Conservation (phyloP, 1,140 invertebrate species). For the Formica selysi region DNA sequence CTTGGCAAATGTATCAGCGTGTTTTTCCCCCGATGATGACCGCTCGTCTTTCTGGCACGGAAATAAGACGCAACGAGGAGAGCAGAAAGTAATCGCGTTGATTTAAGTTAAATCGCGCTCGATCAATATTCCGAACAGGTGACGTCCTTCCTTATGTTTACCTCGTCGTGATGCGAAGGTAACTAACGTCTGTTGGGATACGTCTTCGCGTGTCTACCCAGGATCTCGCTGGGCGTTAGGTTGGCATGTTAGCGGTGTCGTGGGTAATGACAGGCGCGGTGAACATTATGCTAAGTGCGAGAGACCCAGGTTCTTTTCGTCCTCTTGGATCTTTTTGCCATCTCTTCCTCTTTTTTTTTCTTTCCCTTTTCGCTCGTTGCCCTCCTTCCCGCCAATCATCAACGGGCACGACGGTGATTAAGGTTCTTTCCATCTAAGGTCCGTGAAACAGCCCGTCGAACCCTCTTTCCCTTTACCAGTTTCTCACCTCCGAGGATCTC, state of each 20-base stretch:
- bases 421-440: slow-evolving; percentile 54
- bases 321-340: slow-evolving; percentile 33
- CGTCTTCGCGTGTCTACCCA: slow-evolving; percentile 71
- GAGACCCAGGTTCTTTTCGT: slow-evolving; percentile 56
- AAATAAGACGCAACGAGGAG: slow-evolving; percentile 53
- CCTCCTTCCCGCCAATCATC: slow-evolving; percentile 2
- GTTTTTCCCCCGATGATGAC: slow-evolving; percentile 32
- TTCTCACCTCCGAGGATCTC: slow-evolving; percentile 13
- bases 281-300: slow-evolving; percentile 80
- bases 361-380: slow-evolving; percentile 24
- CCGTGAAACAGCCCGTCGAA: slow-evolving; percentile 37
- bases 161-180: slow-evolving; percentile 28
- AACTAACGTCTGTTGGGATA: slow-evolving; percentile 60
- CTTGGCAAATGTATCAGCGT: not conserved
- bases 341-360: not conserved
- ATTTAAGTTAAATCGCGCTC: slow-evolving; percentile 64
- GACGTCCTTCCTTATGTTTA: slow-evolving; percentile 23
- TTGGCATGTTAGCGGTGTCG: slow-evolving; percentile 76
- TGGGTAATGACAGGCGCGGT: slow-evolving; percentile 78
- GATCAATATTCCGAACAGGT: slow-evolving; percentile 68
- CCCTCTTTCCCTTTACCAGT: not conserved
- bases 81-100: slow-evolving; percentile 51
- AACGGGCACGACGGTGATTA: slow-evolving; percentile 59
- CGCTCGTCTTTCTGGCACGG: slow-evolving; percentile 16
- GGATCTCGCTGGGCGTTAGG: slow-evolving; percentile 66